phyloP scores from a whole-genome alignment of 2,113 vertebrate species.

The Petromus typicus region DNA sequence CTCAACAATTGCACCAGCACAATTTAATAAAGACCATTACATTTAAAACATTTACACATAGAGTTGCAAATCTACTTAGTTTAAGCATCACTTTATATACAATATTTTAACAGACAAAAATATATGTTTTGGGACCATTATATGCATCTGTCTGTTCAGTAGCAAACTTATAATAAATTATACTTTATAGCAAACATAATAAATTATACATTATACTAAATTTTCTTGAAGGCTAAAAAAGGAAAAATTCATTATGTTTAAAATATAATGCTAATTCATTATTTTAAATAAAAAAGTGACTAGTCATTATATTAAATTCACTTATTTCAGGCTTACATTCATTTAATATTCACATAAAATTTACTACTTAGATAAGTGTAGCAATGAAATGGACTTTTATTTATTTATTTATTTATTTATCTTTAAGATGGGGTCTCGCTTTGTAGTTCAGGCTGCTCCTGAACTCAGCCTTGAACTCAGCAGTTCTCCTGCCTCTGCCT shows the following conservation, averaged over 20 bases:
- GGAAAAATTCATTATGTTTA: conserved; percentile 73
- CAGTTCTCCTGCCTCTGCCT: too few species aligned
- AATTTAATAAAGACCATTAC: conserved; percentile 87
- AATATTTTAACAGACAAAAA: conserved; percentile 93
- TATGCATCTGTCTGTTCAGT: conserved; percentile 85
- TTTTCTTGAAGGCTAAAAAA: conserved; percentile 75
- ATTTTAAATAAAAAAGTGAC: conserved; percentile 85
- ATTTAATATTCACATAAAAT: conserved; percentile 81
- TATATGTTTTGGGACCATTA: conserved; percentile 90
- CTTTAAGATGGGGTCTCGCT: too few species aligned
- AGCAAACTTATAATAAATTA: conserved; percentile 85
- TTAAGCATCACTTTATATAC: conserved; percentile 83
- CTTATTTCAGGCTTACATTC: conserved; percentile 85
- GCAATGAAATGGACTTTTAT: conserved; percentile 71
- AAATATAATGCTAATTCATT: conserved; percentile 78
- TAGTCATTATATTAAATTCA: conserved; percentile 75
- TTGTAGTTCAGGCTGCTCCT: too few species aligned
- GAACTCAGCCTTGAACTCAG: too few species aligned
- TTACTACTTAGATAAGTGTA: conserved; percentile 75
- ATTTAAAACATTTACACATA: conserved; percentile 82
- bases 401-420: too few species aligned
- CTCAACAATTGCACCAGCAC: conserved; percentile 85
- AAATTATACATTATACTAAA: conserved; percentile 80
- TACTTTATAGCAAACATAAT: conserved; percentile 84
- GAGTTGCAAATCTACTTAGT: conserved; percentile 81